Percentiles rank a stretch among this genome's conserved stretches.
phyloP scores from a whole-genome alignment of 2,113 vertebrate genomes.

The Poeciliopsis retropinna region DNA sequence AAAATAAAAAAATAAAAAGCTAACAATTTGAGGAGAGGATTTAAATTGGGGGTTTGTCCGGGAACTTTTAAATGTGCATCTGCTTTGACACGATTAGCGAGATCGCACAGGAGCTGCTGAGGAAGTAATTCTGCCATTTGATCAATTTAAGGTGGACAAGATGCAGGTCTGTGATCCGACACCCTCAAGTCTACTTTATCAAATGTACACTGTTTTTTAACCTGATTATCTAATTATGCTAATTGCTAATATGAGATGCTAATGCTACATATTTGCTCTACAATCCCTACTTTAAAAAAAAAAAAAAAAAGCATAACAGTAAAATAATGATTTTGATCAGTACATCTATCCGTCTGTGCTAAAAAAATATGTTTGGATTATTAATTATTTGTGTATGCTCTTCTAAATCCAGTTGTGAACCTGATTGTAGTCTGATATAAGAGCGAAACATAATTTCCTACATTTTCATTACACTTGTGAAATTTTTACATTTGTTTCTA shows the following conservation, averaged over 20 bases:
- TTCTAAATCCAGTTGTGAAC: neutral
- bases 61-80: too few species aligned
- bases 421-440: neutral
- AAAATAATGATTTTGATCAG: neutral
- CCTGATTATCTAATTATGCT: neutral
- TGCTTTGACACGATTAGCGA: too few species aligned
- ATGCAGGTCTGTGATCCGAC: neutral
- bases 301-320: neutral
- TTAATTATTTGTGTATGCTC: neutral
- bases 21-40: too few species aligned
- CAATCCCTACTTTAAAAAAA: neutral
- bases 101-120: too few species aligned
- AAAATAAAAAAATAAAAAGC: too few species aligned
- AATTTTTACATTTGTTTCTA: neutral
- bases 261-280: neutral
- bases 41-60: too few species aligned
- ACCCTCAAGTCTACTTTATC: neutral
- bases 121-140: neutral
- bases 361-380: neutral
- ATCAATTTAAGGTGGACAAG: neutral
- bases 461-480: too few species aligned
- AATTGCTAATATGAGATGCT: neutral
- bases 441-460: too few species aligned
- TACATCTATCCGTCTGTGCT: too few species aligned
- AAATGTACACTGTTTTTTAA: neutral